Conservation (phyloP, 2,888 invertebrate genomes). For the Trichacis sp. region DNA sequence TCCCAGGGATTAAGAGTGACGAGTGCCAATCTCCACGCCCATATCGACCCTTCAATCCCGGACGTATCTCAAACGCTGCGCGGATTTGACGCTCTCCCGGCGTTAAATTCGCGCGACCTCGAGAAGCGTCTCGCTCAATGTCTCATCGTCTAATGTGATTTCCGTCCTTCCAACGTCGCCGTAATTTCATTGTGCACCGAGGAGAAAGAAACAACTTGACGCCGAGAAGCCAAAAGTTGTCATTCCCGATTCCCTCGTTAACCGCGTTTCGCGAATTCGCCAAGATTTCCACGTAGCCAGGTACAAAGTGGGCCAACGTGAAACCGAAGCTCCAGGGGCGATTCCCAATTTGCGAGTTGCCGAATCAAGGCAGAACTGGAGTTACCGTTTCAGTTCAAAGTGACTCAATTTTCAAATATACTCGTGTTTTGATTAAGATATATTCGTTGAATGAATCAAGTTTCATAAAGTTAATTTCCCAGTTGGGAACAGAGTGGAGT, state of each 20-base stretch:
- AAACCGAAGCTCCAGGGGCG: not conserved
- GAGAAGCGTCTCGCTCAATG: not conserved
- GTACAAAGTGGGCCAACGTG: not conserved
- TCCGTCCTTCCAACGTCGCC: not conserved
- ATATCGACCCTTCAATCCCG: not conserved
- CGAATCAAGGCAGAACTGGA: not conserved
- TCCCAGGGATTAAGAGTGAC: not conserved
- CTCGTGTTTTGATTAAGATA: too few species aligned
- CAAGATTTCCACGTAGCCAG: not conserved
- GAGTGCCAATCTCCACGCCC: conserved; percentile 1
- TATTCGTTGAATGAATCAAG: too few species aligned
- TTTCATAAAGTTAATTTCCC: too few species aligned
- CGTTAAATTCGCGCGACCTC: not conserved
- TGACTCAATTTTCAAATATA: too few species aligned
- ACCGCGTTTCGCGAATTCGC: too few species aligned
- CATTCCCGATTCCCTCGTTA: not conserved
- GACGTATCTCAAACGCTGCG: not conserved
- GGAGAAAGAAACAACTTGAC: not conserved
- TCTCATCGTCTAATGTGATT: not conserved
- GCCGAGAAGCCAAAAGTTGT: not conserved
- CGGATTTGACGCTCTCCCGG: not conserved
- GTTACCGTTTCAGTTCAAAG: too few species aligned
- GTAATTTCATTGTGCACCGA: conserved; percentile 1
- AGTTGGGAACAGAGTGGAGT: too few species aligned
- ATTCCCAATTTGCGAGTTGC: not conserved